Conservation (phyloP, 1,140 invertebrate species). For the Penaeus japonicus region DNA sequence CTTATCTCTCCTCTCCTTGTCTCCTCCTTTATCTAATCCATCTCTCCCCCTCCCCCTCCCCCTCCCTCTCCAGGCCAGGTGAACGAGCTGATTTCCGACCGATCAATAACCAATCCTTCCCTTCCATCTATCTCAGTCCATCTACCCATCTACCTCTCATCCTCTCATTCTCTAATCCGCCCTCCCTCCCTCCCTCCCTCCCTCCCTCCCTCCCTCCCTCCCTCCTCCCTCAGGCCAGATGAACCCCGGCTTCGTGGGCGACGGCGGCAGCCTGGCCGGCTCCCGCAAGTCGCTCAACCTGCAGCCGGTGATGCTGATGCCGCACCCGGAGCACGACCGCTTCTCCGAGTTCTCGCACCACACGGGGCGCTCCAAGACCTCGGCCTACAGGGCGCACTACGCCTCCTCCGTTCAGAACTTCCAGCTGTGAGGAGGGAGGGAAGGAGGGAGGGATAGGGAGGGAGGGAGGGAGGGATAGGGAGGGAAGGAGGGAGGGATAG, state of each 20-base stretch:
- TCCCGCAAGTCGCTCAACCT: constrained; percentile 85
- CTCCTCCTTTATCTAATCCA: background rate
- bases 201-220: background rate
- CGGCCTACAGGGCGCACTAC: constrained; percentile 59
- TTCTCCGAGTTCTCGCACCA: constrained; percentile 80
- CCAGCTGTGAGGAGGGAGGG: constrained; percentile 65
- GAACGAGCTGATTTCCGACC: too few relatives aligned
- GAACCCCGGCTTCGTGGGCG: constrained; percentile 82
- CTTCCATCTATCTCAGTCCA: too few relatives aligned
- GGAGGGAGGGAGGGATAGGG: background rate
- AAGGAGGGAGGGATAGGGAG: too few relatives aligned
- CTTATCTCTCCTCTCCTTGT: background rate
- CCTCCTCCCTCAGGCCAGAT: constrained; percentile 76
- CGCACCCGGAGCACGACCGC: constrained; percentile 70
- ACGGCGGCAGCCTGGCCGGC: constrained; percentile 72
- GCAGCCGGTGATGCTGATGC: constrained; percentile 83
- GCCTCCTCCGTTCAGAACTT: constrained; percentile 70
- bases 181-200: background rate
- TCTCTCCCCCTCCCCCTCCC: background rate
- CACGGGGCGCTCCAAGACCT: constrained; percentile 68
- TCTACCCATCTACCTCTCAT: too few relatives aligned
- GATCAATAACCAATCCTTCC: too few relatives aligned
- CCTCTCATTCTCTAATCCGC: too few relatives aligned
- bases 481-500: background rate
- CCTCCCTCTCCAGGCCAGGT: too few relatives aligned